Evolutionary conservation across 1,140 invertebrate genomes (phyloP).

Genomic region (Macrobrachium rosenbergii): DNA sequence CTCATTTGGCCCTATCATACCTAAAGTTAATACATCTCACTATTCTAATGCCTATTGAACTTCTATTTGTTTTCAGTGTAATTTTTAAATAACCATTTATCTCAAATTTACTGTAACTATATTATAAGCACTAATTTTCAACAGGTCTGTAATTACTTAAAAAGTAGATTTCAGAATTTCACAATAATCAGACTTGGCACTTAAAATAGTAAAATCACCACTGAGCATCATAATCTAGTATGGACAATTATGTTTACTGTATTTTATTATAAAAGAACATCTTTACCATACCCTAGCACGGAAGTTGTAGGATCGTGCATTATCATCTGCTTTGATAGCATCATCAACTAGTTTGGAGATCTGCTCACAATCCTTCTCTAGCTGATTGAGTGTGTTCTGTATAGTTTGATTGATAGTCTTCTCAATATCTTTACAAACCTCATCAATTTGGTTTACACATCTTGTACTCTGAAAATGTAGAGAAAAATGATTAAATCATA

Average conservation of each 20-base stretch:
- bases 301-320: slow-evolving; percentile 68
- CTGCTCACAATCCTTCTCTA: slow-evolving; percentile 75
- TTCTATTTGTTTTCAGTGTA: too few relatives aligned
- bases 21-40: too few relatives aligned
- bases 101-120: too few relatives aligned
- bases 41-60: too few relatives aligned
- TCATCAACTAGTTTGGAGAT: slow-evolving; percentile 72
- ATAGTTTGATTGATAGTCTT: slow-evolving; percentile 77
- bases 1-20: too few relatives aligned
- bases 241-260: too few relatives aligned
- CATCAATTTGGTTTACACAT: slow-evolving; percentile 77
- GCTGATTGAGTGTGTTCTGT: slow-evolving; percentile 76
- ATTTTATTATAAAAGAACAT: too few relatives aligned
- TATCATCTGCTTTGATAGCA: slow-evolving; percentile 71
- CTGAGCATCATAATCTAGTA: too few relatives aligned
- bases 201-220: slow-evolving; percentile 11
- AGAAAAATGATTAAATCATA: neutral
- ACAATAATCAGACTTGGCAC: neutral
- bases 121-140: too few relatives aligned
- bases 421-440: slow-evolving; percentile 75
- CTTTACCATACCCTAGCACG: slow-evolving; percentile 63
- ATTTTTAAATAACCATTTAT: too few relatives aligned
- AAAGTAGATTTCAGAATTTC: neutral
- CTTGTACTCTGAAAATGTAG: slow-evolving; percentile 64
- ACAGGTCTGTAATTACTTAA: too few relatives aligned